Evolutionary conservation across 1,140 invertebrate genomes (phyloP), one percentile per base, ranked within the genome.

Genomic region (Megalopta genalis): DNA sequence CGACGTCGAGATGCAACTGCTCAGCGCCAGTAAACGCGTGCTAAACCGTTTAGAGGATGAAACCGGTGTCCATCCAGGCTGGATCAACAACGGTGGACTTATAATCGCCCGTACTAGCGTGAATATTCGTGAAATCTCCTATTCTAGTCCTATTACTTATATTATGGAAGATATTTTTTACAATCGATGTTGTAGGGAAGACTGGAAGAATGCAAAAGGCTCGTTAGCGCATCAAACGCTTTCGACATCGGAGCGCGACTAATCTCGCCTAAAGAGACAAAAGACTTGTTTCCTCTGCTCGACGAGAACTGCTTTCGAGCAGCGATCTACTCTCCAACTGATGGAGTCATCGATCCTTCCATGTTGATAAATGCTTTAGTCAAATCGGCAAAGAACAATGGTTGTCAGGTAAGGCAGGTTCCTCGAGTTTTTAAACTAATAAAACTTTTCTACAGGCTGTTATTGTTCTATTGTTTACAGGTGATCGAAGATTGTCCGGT

Each of bases 11-110:
- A 96, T 97, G 14, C 94, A 96, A 85, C 92, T 98, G 60, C 89
- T 98, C 18, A 94, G 94, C 72, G 93, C 94, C 32, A 97, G 97
- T 0, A 92, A 94, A 69, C 88, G 94, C 14, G 93, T 97, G 23
- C 94, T 98, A 57, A 94, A 93, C 39, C 92, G 92, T 64, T 90
- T 98, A 32, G 96, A 98, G 90, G 89, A 94, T 72, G 97, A 98
- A 92, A 97, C 96, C 1, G 97, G 95, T 6, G 91, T 97, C 10
- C 94, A 97, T 92, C 95, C 97, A 0, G 97, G 97, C 2, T 98
- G 96, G 95, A 96, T 95, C 80, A 96, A 97, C 85, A 98, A 98
- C 93, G 97, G 97, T 1, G 97, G 97, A 25, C 93, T 98, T 81
- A 98, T 97, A 88, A 96, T 98, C 79, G 97, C 97, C 1, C 94